Base-by-base conservation (phyloP, 2,113 vertebrate species). In the Microtus ochrogaster region DNA sequence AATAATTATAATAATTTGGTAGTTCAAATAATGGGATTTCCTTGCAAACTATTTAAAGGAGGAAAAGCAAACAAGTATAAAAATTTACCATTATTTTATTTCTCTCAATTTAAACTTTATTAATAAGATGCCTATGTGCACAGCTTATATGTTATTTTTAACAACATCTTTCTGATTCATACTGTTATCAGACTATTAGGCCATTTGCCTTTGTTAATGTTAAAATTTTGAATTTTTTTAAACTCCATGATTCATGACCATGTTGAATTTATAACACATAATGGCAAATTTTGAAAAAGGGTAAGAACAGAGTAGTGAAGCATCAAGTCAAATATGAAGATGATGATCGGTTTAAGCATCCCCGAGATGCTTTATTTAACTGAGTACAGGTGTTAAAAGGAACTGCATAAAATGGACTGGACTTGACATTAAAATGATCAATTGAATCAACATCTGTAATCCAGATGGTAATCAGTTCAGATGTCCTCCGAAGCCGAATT, bases 401-500 rank as follows among this genome's bases (percentile, higher is more conserved):
- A 94, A 49, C 30, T 77, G 41, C 0, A 76, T 16, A 86, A 82
- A 94, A 61, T 70, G 7, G 84, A 68, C 17, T 52, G 65, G 84
- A 65, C 17, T 74, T 81, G 17, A 84, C 36, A 68, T 72, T 68
- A 70, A 93, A 92, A 74, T 47, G 11, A 39, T 84, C 74, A 92
- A 52, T 30, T 92, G 8, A 95, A 88, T 88, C 85, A 94, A 92
- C 90, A 84, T 76, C 61, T 1, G 24, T 84, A 9, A 95, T 87
- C n/a, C 58, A 94, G 85, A 76, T 81, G n/a, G 26, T 79, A 93
- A 83, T 91, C 30, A 81, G 30, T 85, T 89, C n/a, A 93, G 94
- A 89, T 0, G 41, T 33, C 49, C 21, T 65, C 30, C 30, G n/a
- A 24, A 47, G 26, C 44, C 89, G 36, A 91, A 84, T 63, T 91